A percentile compares a stretch with the other conserved stretches of the same genome.
Evolutionary conservation across 2,888 invertebrate genomes (phyloP).

Genomic region (Myopa testacea): DNA sequence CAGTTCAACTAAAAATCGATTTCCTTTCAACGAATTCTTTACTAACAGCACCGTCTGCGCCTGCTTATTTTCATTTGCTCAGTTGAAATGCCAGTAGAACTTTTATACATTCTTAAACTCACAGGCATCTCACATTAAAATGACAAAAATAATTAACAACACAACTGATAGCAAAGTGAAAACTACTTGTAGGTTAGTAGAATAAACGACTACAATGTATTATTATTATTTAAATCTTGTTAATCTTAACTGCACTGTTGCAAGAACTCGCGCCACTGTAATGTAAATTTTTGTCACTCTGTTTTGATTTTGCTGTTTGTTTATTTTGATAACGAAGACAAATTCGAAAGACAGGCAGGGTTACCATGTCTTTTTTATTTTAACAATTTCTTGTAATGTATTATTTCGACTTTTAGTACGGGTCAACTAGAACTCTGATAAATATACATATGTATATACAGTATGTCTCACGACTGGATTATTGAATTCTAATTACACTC

Average conservation of each 20-base stretch:
- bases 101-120: constrained; percentile 3
- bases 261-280: too few species aligned
- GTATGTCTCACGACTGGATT: too few species aligned
- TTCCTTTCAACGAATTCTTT: background rate
- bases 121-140: background rate
- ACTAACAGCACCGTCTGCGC: background rate
- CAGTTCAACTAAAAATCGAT: constrained; percentile 5
- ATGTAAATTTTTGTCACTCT: too few species aligned
- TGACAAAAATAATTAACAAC: constrained; percentile 25
- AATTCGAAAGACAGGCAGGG: too few species aligned
- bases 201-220: constrained; percentile 4
- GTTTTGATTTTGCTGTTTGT: too few species aligned
- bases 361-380: too few species aligned
- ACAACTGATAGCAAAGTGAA: constrained; percentile 26
- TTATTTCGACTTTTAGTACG: too few species aligned
- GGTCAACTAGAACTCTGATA: too few species aligned
- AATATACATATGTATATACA: too few species aligned
- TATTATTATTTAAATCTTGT: constrained; percentile 4
- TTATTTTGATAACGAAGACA: too few species aligned
- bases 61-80: constrained; percentile 5
- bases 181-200: constrained; percentile 24
- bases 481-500: too few species aligned
- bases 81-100: constrained; percentile 1
- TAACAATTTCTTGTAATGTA: too few species aligned
- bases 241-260: background rate